phyloP scores from a whole-genome alignment of 1,140 invertebrate species.

The Fopius arisanus region DNA sequence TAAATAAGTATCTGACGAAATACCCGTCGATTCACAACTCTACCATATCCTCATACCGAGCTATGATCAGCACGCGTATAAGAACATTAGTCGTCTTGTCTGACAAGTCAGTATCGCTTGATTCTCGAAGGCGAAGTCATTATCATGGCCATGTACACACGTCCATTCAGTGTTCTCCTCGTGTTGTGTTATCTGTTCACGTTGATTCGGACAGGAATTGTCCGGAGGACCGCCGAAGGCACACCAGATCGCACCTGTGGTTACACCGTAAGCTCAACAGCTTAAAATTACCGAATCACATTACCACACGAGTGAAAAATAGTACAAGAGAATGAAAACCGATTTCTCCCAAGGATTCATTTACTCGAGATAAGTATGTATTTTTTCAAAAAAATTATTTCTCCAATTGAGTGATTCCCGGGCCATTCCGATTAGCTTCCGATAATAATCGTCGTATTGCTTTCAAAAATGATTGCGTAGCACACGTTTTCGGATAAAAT shows the following conservation, averaged over 20 bases:
- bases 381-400: too few species aligned
- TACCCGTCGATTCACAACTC: background rate
- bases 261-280: slow-evolving; percentile 40
- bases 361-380: too few species aligned
- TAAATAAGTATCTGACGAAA: background rate
- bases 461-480: too few species aligned
- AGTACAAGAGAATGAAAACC: too few species aligned
- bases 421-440: too few species aligned
- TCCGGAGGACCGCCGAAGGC: background rate
- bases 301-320: too few species aligned
- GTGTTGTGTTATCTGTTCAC: background rate
- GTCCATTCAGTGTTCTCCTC: background rate
- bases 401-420: too few species aligned
- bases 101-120: background rate
- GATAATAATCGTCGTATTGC: too few species aligned
- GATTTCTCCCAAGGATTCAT: too few species aligned
- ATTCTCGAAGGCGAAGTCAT: background rate
- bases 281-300: too few species aligned
- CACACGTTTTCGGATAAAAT: too few species aligned
- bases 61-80: background rate
- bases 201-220: background rate
- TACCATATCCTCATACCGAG: background rate
- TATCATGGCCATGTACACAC: background rate
- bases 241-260: slow-evolving; percentile 35
- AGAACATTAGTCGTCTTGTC: background rate